Evolutionary conservation across 2,888 invertebrate genomes (phyloP).

Genomic region (Orgyia antiqua): DNA sequence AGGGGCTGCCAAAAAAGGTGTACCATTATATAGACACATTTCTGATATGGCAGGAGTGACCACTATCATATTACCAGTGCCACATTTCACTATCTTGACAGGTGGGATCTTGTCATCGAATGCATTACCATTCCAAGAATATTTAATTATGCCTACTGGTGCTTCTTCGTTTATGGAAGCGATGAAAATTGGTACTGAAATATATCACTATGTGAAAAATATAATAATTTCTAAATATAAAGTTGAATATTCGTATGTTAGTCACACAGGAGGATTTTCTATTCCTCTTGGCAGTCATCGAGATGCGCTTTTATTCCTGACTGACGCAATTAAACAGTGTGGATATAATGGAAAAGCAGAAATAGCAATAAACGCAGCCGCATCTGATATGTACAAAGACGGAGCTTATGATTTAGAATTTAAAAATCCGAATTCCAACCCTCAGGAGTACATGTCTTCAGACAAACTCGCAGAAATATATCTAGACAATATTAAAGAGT

Average conservation of each 20-base stretch:
- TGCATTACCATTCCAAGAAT: conserved; percentile 96
- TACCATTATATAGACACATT: conserved; percentile 93
- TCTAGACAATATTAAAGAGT: conserved; percentile 92
- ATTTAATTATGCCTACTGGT: conserved; percentile 95
- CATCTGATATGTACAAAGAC: conserved; percentile 94
- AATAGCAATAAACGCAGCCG: conserved; percentile 98
- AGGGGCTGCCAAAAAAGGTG: conserved; percentile 95
- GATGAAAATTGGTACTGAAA: conserved; percentile 97
- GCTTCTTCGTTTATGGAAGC: conserved; percentile 95
- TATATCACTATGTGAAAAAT: conserved; percentile 95
- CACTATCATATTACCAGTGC: conserved; percentile 95
- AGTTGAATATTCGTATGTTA: conserved; percentile 94
- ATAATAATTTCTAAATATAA: conserved; percentile 93
- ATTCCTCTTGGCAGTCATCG: conserved; percentile 96
- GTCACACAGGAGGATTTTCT: conserved; percentile 98
- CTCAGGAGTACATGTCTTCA: conserved; percentile 87
- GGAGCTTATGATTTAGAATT: conserved; percentile 96
- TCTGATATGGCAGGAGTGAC: conserved; percentile 95
- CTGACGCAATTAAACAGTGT: conserved; percentile 92
- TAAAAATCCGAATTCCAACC: conserved; percentile 95
- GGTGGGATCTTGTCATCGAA: conserved; percentile 98
- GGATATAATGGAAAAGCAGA: conserved; percentile 94
- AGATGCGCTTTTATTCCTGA: conserved; percentile 91
- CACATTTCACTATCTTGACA: conserved; percentile 98
- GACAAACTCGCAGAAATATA: conserved; percentile 92